These are phyloP conservation scores for Gymnodraco acuticeps DNA, from an alignment of 2,797 vertebrate species.

Conservation along the genomic window DNA sequence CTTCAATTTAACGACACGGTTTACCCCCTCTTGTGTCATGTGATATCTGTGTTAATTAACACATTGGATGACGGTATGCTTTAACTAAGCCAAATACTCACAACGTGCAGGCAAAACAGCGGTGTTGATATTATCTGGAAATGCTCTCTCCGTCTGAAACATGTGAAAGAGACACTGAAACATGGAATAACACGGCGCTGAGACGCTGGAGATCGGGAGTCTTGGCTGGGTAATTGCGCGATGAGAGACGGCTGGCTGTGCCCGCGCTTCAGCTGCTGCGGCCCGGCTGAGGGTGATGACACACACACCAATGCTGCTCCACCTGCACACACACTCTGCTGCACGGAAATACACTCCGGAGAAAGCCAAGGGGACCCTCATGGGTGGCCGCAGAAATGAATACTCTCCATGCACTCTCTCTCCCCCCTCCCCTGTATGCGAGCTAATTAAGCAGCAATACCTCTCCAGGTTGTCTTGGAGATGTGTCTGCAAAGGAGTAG, in stretches of 20 bases:
- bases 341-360: slow-evolving; percentile 83
- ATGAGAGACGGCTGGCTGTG: slow-evolving; percentile 79
- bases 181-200: slow-evolving; percentile 45
- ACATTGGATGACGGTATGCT: slow-evolving; percentile 53
- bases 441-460: slow-evolving; percentile 71
- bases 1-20: not conserved
- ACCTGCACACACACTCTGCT: slow-evolving; percentile 85
- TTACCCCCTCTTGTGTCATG: not conserved
- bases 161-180: slow-evolving; percentile 55
- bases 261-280: slow-evolving; percentile 65
- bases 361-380: slow-evolving; percentile 77
- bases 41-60: slow-evolving; percentile 38
- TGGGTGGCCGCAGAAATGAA: slow-evolving; percentile 88
- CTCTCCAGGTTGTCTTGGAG: slow-evolving; percentile 29
- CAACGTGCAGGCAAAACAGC: slow-evolving; percentile 12
- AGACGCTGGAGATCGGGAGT: slow-evolving; percentile 41
- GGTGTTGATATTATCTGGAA: slow-evolving; percentile 60
- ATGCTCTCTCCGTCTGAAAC: slow-evolving; percentile 54
- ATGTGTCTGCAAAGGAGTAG: slow-evolving; percentile 28
- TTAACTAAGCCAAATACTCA: slow-evolving; percentile 37
- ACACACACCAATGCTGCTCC: slow-evolving; percentile 88
- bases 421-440: slow-evolving; percentile 25
- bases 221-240: slow-evolving; percentile 71
- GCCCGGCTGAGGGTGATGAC: slow-evolving; percentile 87
- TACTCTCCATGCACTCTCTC: slow-evolving; percentile 52